phyloP scores from a whole-genome alignment of 2,113 vertebrate species.

The Speoplatyrhinus poulsoni region DNA sequence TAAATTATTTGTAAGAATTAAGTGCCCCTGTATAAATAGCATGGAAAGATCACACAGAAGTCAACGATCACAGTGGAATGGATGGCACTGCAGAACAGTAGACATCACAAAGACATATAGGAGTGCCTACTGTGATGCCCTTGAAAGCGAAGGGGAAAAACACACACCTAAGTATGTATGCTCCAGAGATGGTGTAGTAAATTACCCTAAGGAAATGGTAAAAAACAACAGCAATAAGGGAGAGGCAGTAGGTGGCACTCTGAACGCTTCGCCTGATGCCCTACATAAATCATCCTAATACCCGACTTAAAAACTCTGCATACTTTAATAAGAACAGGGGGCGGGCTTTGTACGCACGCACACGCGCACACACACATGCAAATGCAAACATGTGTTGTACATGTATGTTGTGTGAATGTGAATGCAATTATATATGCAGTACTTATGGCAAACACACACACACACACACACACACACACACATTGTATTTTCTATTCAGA shows the following conservation, averaged over 20 bases:
- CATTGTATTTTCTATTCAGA: too few species aligned
- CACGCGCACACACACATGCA: constrained; percentile 16
- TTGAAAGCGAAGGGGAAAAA: constrained; percentile 60
- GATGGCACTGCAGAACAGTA: too few species aligned
- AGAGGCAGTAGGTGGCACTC: constrained; percentile 67
- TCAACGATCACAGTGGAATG: too few species aligned
- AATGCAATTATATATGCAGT: neutral
- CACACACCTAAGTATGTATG: constrained; percentile 48
- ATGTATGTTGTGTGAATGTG: neutral
- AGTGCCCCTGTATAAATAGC: too few species aligned
- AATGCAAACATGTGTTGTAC: constrained; percentile 36
- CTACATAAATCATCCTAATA: constrained; percentile 79
- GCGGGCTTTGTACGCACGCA: neutral
- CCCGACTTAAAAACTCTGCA: constrained; percentile 70
- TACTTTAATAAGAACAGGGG: constrained; percentile 63
- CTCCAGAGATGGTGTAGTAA: constrained; percentile 68
- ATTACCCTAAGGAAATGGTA: constrained; percentile 69
- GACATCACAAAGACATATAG: too few species aligned
- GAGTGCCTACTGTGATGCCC: constrained; percentile 60
- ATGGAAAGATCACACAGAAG: too few species aligned
- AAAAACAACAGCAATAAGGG: constrained; percentile 75
- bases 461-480: neutral
- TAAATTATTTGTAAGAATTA: too few species aligned
- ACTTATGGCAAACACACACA: neutral
- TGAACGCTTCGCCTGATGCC: constrained; percentile 53